Evolutionary conservation across 2,113 vertebrate species (phyloP).

Genomic region (Tringa solitaria): DNA sequence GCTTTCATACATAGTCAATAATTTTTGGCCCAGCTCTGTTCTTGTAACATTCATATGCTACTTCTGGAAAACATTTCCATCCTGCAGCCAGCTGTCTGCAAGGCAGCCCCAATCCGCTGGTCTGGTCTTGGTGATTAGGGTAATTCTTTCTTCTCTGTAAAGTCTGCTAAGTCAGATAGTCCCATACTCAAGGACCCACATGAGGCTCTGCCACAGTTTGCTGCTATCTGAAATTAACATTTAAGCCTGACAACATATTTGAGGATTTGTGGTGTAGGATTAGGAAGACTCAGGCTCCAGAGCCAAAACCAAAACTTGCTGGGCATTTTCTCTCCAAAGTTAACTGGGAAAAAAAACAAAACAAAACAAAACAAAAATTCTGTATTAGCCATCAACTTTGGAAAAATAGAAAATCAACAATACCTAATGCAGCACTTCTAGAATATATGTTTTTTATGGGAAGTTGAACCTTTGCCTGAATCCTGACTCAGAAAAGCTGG

Average conservation of each 20-base stretch:
- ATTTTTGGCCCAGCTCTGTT: not conserved
- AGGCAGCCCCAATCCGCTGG: not conserved
- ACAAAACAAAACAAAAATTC: not conserved
- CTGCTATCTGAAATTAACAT: constrained; percentile 13
- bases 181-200: not conserved
- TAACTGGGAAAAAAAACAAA: not conserved
- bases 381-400: not conserved
- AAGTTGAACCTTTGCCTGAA: not conserved
- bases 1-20: not conserved
- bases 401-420: not conserved
- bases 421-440: not conserved
- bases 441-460: not conserved
- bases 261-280: not conserved
- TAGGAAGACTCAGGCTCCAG: not conserved
- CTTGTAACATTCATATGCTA: not conserved
- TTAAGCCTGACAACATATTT: not conserved
- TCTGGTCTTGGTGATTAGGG: not conserved
- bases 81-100: not conserved
- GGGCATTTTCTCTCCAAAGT: not conserved
- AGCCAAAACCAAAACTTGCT: not conserved
- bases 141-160: not conserved
- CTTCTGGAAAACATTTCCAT: not conserved
- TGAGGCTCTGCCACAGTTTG: not conserved
- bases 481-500: not conserved
- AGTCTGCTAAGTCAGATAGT: not conserved